phyloP scores from a whole-genome alignment of 35 echinoderm and acorn worm species.

The Apostichopus californicus region DNA sequence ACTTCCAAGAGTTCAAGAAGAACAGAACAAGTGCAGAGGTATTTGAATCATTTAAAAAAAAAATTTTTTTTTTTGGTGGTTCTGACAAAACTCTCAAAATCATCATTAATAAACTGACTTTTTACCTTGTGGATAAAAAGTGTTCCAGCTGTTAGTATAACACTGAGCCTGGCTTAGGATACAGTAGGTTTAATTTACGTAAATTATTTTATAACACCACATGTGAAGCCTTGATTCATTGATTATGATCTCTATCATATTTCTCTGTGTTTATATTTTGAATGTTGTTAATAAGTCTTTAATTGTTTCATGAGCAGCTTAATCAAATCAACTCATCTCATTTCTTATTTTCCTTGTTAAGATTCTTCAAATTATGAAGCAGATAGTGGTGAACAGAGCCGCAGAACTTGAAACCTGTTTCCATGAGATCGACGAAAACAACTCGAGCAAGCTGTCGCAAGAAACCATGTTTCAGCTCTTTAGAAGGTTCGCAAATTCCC shows the following conservation, averaged over 20 bases:
- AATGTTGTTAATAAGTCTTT: too few relatives aligned
- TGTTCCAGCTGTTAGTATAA: too few relatives aligned
- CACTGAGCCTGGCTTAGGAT: too few relatives aligned
- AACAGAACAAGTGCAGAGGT: slow-evolving; percentile 79
- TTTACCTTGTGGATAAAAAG: too few relatives aligned
- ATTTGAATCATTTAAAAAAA: background rate
- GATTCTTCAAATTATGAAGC: slow-evolving; percentile 71
- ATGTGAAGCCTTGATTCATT: too few relatives aligned
- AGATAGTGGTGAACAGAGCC: slow-evolving; percentile 55
- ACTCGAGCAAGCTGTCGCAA: slow-evolving; percentile 78
- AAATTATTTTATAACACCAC: too few relatives aligned
- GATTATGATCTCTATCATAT: too few relatives aligned
- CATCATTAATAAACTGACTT: too few relatives aligned
- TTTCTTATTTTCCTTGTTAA: background rate
- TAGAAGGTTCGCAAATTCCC: slow-evolving; percentile 70
- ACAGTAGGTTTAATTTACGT: too few relatives aligned
- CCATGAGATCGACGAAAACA: slow-evolving; percentile 82
- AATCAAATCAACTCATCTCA: too few relatives aligned
- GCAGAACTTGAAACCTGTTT: slow-evolving; percentile 77
- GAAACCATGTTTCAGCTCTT: slow-evolving; percentile 85
- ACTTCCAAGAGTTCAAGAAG: slow-evolving; percentile 85
- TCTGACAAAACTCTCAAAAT: background rate
- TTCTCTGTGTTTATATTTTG: too few relatives aligned
- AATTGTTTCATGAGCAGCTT: too few relatives aligned
- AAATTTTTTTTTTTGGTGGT: background rate